Base-by-base conservation (phyloP, 1,140 invertebrate species). In the Pygmarrhopalites habei region DNA sequence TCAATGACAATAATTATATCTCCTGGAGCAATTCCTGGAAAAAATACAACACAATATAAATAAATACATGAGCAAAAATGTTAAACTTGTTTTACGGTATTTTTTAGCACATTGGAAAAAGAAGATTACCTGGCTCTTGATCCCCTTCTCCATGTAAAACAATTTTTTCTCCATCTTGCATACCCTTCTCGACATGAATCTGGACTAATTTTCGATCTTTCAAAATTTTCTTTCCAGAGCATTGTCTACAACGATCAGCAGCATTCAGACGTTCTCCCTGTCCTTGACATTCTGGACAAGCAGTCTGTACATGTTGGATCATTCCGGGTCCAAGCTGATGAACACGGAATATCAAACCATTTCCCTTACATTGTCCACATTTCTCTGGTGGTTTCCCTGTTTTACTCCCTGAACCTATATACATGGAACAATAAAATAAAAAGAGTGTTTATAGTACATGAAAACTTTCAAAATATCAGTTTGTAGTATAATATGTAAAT, bases 1-100 rank as follows among this genome's bases (percentile, higher is more conserved):
- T 99, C 95, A 49, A 99, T 79, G n/a, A 98, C 85, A 72, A 99
- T 94, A 63, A 98, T 86, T 69, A 99, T 93, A 78, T 99, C 95
- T 46, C 94, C 94, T 26, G 94, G 85, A 72, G 95, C 87, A 28
- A 94, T 76, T 15, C 92, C 93, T n/a, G n/a, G n/a, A n/a, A n/a
- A n/a, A n/a, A n/a, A n/a, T n/a, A n/a, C n/a, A n/a, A n/a, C n/a
- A n/a, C n/a, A n/a, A n/a, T n/a, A n/a, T n/a, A n/a, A n/a, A n/a
- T n/a, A n/a, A n/a, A n/a, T n/a, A n/a, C n/a, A n/a, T n/a, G n/a
- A n/a, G n/a, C n/a, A n/a, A n/a, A n/a, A n/a, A n/a, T n/a, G n/a
- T n/a, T n/a, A n/a, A n/a, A n/a, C n/a, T n/a, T n/a, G n/a, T n/a
- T n/a, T n/a, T n/a, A n/a, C n/a, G n/a, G n/a, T n/a, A n/a, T n/a